Conservation (phyloP, 2,797 vertebrate genomes). For the Cyclopterus lumpus region DNA sequence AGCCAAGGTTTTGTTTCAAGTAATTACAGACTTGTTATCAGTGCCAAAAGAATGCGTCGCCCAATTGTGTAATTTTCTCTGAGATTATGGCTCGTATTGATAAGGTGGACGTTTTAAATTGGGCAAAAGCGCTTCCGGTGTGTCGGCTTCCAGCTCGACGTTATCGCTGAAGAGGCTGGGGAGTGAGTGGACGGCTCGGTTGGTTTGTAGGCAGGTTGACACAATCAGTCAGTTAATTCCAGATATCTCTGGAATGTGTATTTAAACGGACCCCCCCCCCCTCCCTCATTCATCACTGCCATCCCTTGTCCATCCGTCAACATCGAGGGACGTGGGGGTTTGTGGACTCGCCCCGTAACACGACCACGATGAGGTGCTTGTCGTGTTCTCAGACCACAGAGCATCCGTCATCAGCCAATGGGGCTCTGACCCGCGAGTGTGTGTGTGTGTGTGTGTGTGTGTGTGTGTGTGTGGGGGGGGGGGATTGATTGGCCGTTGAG, state of each 20-base stretch:
- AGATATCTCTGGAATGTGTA: slow-evolving; percentile 58
- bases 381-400: slow-evolving; percentile 62
- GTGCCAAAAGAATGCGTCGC: slow-evolving; percentile 30
- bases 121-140: slow-evolving; percentile 42
- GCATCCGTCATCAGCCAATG: slow-evolving; percentile 71
- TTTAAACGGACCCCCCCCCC: slow-evolving; percentile 63
- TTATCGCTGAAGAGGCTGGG: slow-evolving; percentile 41
- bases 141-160: slow-evolving; percentile 30
- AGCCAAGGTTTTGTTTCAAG: slow-evolving; percentile 22
- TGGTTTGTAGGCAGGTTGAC: slow-evolving; percentile 51
- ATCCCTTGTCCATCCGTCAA: slow-evolving; percentile 65
- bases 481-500: slow-evolving; percentile 77
- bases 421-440: slow-evolving; percentile 59
- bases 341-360: slow-evolving; percentile 34
- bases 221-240: slow-evolving; percentile 61
- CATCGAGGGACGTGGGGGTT: slow-evolving; percentile 46
- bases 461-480: no score
- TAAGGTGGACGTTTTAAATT: slow-evolving; percentile 63
- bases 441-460: no score
- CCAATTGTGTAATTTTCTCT: slow-evolving; percentile 31
- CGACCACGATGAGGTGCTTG: slow-evolving; percentile 51
- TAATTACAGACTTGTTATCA: slow-evolving; percentile 46
- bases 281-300: slow-evolving; percentile 58
- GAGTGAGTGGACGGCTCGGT: slow-evolving; percentile 49
- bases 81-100: slow-evolving; percentile 50